These are phyloP conservation scores for Rhodophaea formosa DNA, from an alignment of 2,888 invertebrate species.

Conservation along the genomic window DNA sequence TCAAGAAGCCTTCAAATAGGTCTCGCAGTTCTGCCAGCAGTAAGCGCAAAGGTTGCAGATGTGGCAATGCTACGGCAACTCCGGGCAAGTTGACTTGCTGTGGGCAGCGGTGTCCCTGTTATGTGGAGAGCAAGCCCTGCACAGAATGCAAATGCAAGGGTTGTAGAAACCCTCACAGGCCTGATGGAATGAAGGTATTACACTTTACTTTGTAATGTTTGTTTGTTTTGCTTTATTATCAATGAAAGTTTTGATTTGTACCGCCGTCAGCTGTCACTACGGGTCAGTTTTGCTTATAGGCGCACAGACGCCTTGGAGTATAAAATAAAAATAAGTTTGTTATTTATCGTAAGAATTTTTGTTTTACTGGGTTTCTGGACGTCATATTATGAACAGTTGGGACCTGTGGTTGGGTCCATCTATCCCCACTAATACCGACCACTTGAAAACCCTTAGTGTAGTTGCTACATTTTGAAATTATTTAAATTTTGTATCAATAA, in stretches of 20 bases:
- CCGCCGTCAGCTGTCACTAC: too few species aligned
- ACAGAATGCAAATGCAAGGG: conserved; percentile 95
- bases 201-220: not conserved
- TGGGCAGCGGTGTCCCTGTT: conserved; percentile 96
- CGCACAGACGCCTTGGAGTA: too few species aligned
- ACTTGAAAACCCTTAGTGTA: too few species aligned
- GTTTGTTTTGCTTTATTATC: not conserved
- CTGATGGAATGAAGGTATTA: conserved; percentile 88
- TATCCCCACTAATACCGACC: too few species aligned
- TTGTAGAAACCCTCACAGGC: conserved; percentile 94
- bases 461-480: conserved; percentile 16
- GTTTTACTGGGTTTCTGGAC: too few species aligned
- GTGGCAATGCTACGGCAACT: conserved; percentile 93
- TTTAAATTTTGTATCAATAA: not conserved
- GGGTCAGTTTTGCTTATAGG: too few species aligned
- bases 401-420: too few species aligned
- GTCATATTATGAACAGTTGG: too few species aligned
- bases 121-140: conserved; percentile 94
- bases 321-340: too few species aligned
- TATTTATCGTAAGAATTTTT: too few species aligned
- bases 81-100: conserved; percentile 96
- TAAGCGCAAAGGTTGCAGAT: conserved; percentile 90
- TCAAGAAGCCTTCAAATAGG: conserved; percentile 74
- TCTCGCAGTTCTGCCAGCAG: conserved; percentile 66
- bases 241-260: too few species aligned